A percentile compares a stretch with the other conserved stretches of the same genome.
Evolutionary conservation across 2,113 vertebrate species (phyloP).

Genomic region (Otis tarda): DNA sequence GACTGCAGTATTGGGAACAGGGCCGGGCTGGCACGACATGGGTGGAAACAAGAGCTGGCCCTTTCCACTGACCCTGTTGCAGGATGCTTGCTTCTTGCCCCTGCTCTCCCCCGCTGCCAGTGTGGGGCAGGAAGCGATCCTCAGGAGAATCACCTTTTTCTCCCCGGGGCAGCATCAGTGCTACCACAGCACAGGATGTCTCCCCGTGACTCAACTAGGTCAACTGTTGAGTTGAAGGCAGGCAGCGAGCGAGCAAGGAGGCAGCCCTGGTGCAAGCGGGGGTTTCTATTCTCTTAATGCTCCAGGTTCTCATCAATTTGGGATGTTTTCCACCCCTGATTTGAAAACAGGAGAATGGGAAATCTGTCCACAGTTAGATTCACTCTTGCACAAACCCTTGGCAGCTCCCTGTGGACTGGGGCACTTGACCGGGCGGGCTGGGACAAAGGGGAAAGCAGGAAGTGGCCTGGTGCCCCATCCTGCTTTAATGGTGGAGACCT

Average conservation of each 20-base stretch:
- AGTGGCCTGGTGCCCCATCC: not conserved
- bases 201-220: slow-evolving; percentile 64
- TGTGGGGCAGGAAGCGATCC: not conserved
- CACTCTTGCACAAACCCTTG: accelerated
- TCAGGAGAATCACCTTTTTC: not conserved
- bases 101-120: not conserved
- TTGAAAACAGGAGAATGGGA: not conserved
- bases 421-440: accelerated
- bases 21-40: not conserved
- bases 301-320: not conserved
- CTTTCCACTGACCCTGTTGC: accelerated
- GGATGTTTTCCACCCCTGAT: not conserved
- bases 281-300: not conserved
- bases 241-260: not conserved
- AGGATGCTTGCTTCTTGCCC: accelerated
- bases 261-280: not conserved
- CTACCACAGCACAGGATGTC: slow-evolving; percentile 34
- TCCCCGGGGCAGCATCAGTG: not conserved
- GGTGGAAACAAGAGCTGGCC: accelerated
- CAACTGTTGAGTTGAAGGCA: not conserved
- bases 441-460: not conserved
- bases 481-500: not conserved
- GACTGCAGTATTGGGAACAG: not conserved
- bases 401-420: not conserved
- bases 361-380: not conserved